Base-by-base conservation (phyloP, 1,140 invertebrate species). In the Lepidurus arcticus region DNA sequence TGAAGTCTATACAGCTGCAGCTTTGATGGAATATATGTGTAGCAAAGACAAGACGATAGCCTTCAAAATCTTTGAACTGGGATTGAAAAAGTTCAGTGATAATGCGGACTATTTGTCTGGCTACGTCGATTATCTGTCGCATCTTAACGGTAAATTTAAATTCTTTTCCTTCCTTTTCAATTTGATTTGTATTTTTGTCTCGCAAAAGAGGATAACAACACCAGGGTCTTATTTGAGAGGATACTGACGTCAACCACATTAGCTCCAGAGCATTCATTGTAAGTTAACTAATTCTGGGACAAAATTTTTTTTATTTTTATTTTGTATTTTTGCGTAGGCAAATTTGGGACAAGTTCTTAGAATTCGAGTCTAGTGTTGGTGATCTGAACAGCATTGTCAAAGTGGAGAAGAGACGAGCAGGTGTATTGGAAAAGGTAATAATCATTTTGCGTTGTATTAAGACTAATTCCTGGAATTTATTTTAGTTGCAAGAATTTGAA, bases 1-100 rank as follows among this genome's bases (percentile, higher is more conserved):
- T 85, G 96, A 99, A 84, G 93, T 99, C 65, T 99, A 94, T 84
- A 95, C 98, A 3, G 93, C 96, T 1, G 97, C 97, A 16, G 96
- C 97, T 0, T 87, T 98, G 0, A 99, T 99, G 96, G 98, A 99
- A 87, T 99, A 99, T 85, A 99, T 98, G 84, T 99, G 97, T 84
- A 98, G 94, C 76, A 99, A 99, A 88, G 97, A 99, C 85, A 97
- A 98, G 86, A 96, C 96, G 84, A 95, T 99, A 77, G 97, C 98
- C 1, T 97, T 98, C 84, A 91, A 96, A 81, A 99, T 99, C 82
- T 99, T 99, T 86, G 97, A 99, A 86, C 87, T 99, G 26, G 98
- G 97, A 0, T 86, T 99, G 16, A 99, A 99, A 85, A 98, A 97
- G 84, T 99, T 96, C 86, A 92, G 92, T 0, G 92, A 95, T 82